These are phyloP conservation scores for Ditylenchus weischeri DNA, from an alignment of 2,888 invertebrate genomes.

Conservation along the genomic window DNA sequence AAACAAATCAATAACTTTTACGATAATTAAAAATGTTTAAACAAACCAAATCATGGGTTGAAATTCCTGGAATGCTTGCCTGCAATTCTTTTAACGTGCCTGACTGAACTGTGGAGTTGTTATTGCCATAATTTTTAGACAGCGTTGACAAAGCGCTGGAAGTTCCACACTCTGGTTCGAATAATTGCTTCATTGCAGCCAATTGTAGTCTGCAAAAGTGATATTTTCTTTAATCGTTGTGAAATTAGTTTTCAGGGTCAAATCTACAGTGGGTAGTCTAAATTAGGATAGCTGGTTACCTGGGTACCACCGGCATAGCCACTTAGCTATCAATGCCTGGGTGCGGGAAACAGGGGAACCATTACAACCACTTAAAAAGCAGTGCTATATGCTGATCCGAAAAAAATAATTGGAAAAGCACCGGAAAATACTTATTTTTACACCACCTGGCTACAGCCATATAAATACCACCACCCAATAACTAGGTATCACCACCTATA, in stretches of 20 bases:
- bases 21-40: neutral
- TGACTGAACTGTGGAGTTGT: slow-evolving; percentile 32
- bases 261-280: no score
- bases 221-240: neutral
- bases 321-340: no score
- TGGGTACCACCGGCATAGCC: no score
- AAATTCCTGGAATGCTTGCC: slow-evolving; percentile 8
- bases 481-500: no score
- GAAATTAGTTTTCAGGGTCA: neutral
- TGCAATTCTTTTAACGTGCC: neutral
- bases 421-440: no score
- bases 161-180: slow-evolving; percentile 77
- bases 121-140: slow-evolving; percentile 45
- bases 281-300: no score
- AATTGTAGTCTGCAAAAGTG: neutral
- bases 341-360: no score
- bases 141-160: slow-evolving; percentile 74
- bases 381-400: no score
- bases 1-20: slow-evolving; percentile 22
- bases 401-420: no score
- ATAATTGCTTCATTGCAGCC: slow-evolving; percentile 4
- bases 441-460: no score
- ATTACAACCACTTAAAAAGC: no score
- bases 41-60: neutral
- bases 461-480: no score